These are phyloP conservation scores for Labrus mixtus DNA, from an alignment of 2,113 vertebrate genomes.

Conservation along the genomic window DNA sequence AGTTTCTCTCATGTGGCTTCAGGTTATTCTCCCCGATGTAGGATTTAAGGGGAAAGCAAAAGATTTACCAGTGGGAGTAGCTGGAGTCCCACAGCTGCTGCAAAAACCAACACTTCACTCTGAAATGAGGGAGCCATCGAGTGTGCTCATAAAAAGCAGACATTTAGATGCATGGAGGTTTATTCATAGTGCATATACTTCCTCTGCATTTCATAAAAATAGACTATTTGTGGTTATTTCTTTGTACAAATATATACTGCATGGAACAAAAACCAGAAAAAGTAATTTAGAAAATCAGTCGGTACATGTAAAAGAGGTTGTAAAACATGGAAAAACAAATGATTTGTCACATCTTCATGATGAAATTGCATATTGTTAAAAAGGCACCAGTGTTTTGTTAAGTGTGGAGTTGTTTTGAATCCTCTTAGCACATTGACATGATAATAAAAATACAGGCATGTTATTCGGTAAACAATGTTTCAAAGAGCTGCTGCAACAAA, in stretches of 20 bases:
- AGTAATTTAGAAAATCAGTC: not conserved
- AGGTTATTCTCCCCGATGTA: slow-evolving; percentile 30
- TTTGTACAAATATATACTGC: slow-evolving; percentile 51
- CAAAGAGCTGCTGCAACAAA: not conserved
- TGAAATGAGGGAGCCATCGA: slow-evolving; percentile 45
- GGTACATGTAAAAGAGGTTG: slow-evolving; percentile 8
- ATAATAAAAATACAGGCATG: not conserved
- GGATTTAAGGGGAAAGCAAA: slow-evolving; percentile 33
- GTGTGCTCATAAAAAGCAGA: slow-evolving; percentile 35
- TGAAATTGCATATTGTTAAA: slow-evolving; percentile 33
- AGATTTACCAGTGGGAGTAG: slow-evolving; percentile 11
- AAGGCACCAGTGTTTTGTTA: slow-evolving; percentile 55
- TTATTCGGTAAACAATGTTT: slow-evolving; percentile 6
- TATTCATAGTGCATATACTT: slow-evolving; percentile 55
- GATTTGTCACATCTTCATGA: slow-evolving; percentile 32
- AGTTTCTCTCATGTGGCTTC: slow-evolving; percentile 6
- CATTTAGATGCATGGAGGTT: slow-evolving; percentile 45
- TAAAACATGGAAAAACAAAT: not conserved
- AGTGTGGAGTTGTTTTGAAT: not conserved
- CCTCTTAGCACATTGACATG: slow-evolving; percentile 33
- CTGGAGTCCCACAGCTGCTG: slow-evolving; percentile 26
- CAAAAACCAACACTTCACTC: slow-evolving; percentile 45
- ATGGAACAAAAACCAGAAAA: slow-evolving; percentile 21
- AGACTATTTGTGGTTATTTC: slow-evolving; percentile 34
- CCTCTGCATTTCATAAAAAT: slow-evolving; percentile 51